Percentiles rank a stretch among this genome's conserved stretches.
phyloP scores from a whole-genome alignment of 2,888 invertebrate genomes.

The Trissolcus japonicus region DNA sequence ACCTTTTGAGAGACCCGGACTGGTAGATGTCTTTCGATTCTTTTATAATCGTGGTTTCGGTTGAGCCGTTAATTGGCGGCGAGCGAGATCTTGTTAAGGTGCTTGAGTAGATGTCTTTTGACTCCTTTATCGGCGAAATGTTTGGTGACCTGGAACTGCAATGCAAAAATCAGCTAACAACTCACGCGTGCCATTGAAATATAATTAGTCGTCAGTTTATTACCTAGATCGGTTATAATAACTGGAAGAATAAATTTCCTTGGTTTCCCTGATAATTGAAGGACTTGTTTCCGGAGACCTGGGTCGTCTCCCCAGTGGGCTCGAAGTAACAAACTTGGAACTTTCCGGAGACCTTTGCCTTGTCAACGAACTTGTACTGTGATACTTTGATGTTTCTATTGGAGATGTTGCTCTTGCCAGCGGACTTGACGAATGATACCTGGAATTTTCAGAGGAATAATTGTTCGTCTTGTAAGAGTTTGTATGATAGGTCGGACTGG shows the following conservation, averaged over 20 bases:
- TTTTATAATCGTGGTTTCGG: constrained; percentile 64
- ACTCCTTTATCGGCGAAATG: constrained; percentile 65
- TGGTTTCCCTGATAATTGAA: constrained; percentile 68
- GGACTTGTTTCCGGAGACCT: constrained; percentile 68
- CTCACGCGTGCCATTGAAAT: not conserved
- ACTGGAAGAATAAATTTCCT: constrained; percentile 69
- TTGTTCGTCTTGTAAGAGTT: constrained; percentile 64
- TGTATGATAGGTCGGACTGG: constrained; percentile 67
- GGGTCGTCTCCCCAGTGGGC: constrained; percentile 59
- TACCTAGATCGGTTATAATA: constrained; percentile 57
- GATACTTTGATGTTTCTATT: constrained; percentile 63
- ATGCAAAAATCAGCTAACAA: not conserved
- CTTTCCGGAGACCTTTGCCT: constrained; percentile 59
- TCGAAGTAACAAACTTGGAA: constrained; percentile 63
- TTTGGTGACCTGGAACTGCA: constrained; percentile 62
- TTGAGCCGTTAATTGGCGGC: constrained; percentile 55
- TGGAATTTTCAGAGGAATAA: constrained; percentile 61
- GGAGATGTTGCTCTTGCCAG: constrained; percentile 16
- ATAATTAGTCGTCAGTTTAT: not conserved
- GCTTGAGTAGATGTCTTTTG: constrained; percentile 65
- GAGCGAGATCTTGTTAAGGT: constrained; percentile 64
- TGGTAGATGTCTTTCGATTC: constrained; percentile 70
- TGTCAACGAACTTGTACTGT: constrained; percentile 60
- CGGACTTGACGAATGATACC: constrained; percentile 63
- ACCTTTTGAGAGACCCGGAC: constrained; percentile 65